Evolutionary conservation across 1,140 invertebrate genomes (phyloP).

Genomic region (Drosophila nasuta): DNA sequence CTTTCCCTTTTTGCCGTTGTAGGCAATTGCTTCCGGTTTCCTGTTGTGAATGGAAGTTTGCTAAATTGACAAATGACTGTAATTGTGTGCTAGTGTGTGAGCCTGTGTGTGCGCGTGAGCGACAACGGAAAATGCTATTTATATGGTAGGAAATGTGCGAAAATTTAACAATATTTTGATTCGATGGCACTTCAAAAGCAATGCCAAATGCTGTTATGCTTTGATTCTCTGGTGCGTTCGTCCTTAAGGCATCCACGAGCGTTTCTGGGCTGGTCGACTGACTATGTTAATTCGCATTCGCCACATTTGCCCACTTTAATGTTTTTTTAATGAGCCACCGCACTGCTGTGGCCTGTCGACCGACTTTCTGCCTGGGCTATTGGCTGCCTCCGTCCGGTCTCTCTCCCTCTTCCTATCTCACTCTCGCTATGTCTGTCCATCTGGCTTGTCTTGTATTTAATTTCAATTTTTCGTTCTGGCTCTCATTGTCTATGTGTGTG

Average conservation of each 20-base stretch:
- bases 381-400: too few species aligned
- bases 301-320: slow-evolving; percentile 70
- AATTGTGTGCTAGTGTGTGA: slow-evolving; percentile 44
- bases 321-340: slow-evolving; percentile 77
- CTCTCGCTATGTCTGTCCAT: slow-evolving; percentile 35
- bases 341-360: slow-evolving; percentile 43
- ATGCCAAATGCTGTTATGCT: slow-evolving; percentile 5
- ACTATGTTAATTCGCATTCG: slow-evolving; percentile 47
- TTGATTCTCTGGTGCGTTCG: slow-evolving; percentile 26
- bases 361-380: slow-evolving; percentile 3
- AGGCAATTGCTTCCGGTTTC: slow-evolving; percentile 80
- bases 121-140: slow-evolving; percentile 70
- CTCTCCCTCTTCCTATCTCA: slow-evolving; percentile 2
- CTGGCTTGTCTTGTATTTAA: slow-evolving; percentile 71
- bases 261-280: slow-evolving; percentile 17
- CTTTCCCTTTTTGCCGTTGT: slow-evolving; percentile 51
- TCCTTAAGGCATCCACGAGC: not conserved
- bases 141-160: slow-evolving; percentile 73
- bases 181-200: slow-evolving; percentile 43
- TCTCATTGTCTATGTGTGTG: not conserved
- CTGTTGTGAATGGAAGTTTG: slow-evolving; percentile 76
- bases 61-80: slow-evolving; percentile 80
- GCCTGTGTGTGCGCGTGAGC: slow-evolving; percentile 24
- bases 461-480: slow-evolving; percentile 60
- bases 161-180: slow-evolving; percentile 70